Conservation (phyloP, 2,113 vertebrate species). For the Cephalopholis sonnerati region DNA sequence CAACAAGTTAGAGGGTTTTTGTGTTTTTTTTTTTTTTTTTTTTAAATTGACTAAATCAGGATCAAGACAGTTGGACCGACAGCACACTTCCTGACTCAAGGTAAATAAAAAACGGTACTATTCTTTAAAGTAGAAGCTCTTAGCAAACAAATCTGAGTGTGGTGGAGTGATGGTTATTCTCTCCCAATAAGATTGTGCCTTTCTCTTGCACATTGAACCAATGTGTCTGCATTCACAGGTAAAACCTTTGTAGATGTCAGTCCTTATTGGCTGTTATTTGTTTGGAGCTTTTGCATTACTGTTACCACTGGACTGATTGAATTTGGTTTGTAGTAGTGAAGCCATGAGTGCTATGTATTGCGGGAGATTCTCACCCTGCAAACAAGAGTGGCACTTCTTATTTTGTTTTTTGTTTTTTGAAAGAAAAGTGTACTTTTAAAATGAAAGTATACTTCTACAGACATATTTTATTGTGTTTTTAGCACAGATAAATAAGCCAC, state of each 20-base stretch:
- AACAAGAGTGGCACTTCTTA: neutral
- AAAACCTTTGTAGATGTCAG: conserved; percentile 19
- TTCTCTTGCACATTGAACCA: conserved; percentile 1
- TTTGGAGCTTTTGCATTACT: conserved; percentile 29
- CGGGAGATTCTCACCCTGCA: neutral
- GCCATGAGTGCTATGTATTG: neutral
- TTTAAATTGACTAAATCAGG: neutral
- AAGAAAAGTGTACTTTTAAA: conserved; percentile 1
- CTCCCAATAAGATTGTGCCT: neutral
- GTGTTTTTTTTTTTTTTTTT: too few species aligned
- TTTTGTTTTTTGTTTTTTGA: neutral
- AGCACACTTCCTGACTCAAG: conserved; percentile 8
- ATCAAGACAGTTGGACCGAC: neutral
- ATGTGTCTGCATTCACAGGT: neutral
- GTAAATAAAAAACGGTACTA: neutral
- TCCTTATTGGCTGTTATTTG: conserved; percentile 34
- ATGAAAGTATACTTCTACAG: neutral
- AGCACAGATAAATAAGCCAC: neutral
- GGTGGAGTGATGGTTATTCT: conserved; percentile 2
- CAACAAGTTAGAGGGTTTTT: neutral
- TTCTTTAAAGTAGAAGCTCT: conserved; percentile 10
- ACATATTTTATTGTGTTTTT: neutral
- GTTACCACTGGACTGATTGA: conserved; percentile 14
- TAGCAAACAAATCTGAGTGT: neutral
- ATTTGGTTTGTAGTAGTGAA: conserved; percentile 18